Evolutionary conservation across 2,888 invertebrate species (phyloP).

Genomic region (Netelia fuscicornis): DNA sequence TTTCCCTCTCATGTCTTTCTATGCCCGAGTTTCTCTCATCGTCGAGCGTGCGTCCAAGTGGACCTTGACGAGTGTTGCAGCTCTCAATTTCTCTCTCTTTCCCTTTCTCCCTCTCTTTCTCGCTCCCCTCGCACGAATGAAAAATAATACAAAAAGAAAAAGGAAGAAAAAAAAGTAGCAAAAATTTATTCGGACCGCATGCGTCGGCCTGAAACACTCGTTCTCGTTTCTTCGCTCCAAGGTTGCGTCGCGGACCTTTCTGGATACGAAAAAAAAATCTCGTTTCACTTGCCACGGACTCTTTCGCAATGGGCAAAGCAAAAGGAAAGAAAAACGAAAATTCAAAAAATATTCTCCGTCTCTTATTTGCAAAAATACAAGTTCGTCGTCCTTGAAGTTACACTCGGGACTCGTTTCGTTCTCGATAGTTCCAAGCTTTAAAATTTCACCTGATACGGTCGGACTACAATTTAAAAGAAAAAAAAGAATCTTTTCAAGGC

Average conservation of each 20-base stretch:
- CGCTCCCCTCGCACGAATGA: conserved; percentile 1
- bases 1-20: background rate
- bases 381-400: too few relatives aligned
- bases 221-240: conserved; percentile 39
- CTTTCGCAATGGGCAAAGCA: background rate
- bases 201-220: conserved; percentile 23
- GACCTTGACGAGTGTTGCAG: conserved; percentile 47
- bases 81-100: conserved; percentile 30
- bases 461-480: too few relatives aligned
- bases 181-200: conserved; percentile 21
- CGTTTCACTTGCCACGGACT: background rate
- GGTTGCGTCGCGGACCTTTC: conserved; percentile 4
- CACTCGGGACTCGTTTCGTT: too few relatives aligned
- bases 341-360: background rate
- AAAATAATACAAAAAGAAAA: background rate
- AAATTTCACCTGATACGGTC: too few relatives aligned
- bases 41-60: conserved; percentile 36
- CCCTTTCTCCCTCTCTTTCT: background rate
- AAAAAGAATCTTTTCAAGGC: too few relatives aligned
- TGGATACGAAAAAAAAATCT: background rate
- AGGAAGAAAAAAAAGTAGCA: conserved; percentile 7
- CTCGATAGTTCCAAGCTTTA: too few relatives aligned
- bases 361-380: background rate
- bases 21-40: conserved; percentile 51
- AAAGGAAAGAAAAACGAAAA: conserved; percentile 2